Evolutionary conservation across 37 sponge, comb jelly and placozoan species (phyloP), one percentile per base, ranked within the genome.

Genomic region (Cladorhizidae sp.): DNA sequence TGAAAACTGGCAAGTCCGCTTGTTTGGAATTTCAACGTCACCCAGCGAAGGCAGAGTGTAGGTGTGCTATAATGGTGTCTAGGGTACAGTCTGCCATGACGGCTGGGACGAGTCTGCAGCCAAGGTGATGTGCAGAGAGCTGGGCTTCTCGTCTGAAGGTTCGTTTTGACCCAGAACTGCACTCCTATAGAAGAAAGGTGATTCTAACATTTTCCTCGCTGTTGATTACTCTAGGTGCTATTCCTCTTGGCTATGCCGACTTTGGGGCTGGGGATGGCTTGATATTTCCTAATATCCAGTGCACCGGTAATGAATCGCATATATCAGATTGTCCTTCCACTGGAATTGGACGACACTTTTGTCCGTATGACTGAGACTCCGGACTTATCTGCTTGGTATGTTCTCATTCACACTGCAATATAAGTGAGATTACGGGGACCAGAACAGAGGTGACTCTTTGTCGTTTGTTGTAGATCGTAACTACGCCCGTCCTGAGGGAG

Each of bases 371-470:
- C 9, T 20, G 64, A 38, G 86, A 86, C 74, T 51, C 74, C 50
- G 86, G 86, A 57, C 80, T 80, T 17, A 73, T 86, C 32, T 86
- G 86, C 55, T 12, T 20, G 79, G 86, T 85, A 23, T 40, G 78
- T 61, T 23, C n/a, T 36, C 36, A 32, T 45, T 20, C 50, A 11
- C 5, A 72, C 50, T 72, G n/a, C n/a, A n/a, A n/a, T n/a, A n/a
- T n/a, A n/a, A n/a, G n/a, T n/a, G n/a, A n/a, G n/a, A 40, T 72
- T n/a, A 40, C 50, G 15, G 3, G 62, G 29, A 54, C 56, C 62
- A 29, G 25, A 61, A 5, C 5, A 12, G 62, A 40, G 18, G 5
- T n/a, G 51, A 36, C 17, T 49, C n/a, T 49, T n/a, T 72, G 42
- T 7, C 42, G 3, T 20, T 37, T 1, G 18, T 33, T 25, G 22